A percentile compares a stretch with the other conserved stretches of the same genome.
Evolutionary conservation across 1,140 invertebrate species (phyloP).

Genomic region (Palaemon carinicauda): DNA sequence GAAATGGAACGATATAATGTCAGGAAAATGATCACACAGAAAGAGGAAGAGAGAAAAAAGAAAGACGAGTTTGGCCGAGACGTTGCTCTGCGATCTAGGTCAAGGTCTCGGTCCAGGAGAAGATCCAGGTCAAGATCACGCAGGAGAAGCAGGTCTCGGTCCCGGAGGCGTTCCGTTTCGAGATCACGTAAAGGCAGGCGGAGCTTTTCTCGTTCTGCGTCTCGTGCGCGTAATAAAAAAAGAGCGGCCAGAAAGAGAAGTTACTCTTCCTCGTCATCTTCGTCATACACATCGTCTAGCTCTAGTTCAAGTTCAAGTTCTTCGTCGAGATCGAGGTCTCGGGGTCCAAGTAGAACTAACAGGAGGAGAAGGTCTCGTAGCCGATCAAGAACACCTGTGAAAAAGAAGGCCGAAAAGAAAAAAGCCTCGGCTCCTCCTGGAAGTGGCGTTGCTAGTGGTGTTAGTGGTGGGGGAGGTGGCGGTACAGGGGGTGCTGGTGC

Average conservation of each 20-base stretch:
- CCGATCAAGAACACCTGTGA: slow-evolving; percentile 32
- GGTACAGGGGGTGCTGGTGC: too few species aligned
- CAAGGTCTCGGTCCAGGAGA: slow-evolving; percentile 49
- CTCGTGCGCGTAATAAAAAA: slow-evolving; percentile 51
- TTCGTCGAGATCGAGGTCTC: slow-evolving; percentile 60
- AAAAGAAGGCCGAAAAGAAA: slow-evolving; percentile 52
- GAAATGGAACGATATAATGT: slow-evolving; percentile 85
- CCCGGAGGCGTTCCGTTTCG: slow-evolving; percentile 56
- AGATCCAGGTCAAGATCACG: slow-evolving; percentile 61
- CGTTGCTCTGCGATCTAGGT: slow-evolving; percentile 64
- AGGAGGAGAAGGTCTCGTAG: slow-evolving; percentile 33
- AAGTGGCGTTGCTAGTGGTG: too few species aligned
- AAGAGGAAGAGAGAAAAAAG: slow-evolving; percentile 64
- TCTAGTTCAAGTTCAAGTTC: slow-evolving; percentile 52
- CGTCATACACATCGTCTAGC: slow-evolving; percentile 56
- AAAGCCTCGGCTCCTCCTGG: background rate
- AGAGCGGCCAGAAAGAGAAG: slow-evolving; percentile 49
- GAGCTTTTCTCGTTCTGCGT: slow-evolving; percentile 51
- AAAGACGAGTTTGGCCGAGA: slow-evolving; percentile 85
- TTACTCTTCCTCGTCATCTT: slow-evolving; percentile 54
- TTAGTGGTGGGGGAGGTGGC: too few species aligned
- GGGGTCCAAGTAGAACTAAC: slow-evolving; percentile 40
- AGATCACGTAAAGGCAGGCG: slow-evolving; percentile 44
- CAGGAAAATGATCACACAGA: slow-evolving; percentile 74
- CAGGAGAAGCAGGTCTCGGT: slow-evolving; percentile 59